A percentile compares a stretch with the other conserved stretches of the same genome.
Evolutionary conservation across 2,888 invertebrate genomes (phyloP).

Genomic region (Drosophila algonquin): DNA sequence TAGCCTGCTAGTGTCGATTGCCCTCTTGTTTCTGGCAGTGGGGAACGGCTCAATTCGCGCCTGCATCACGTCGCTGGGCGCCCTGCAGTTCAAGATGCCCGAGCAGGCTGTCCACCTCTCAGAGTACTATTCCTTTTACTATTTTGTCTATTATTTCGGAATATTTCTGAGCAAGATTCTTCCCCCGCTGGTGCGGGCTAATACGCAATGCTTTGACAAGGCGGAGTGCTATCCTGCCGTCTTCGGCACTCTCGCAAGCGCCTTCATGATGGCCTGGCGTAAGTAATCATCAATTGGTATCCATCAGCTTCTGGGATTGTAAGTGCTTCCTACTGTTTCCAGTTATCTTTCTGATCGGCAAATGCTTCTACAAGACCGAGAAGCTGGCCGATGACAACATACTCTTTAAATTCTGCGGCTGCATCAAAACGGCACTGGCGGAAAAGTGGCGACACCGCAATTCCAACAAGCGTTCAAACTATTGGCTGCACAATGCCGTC

Average conservation of each 20-base stretch:
- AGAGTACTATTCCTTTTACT: slow-evolving; percentile 88
- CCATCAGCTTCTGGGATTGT: neutral
- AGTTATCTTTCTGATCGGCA: slow-evolving; percentile 82
- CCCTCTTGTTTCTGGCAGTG: slow-evolving; percentile 87
- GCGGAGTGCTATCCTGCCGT: slow-evolving; percentile 87
- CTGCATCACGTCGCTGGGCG: slow-evolving; percentile 89
- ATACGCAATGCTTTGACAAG: slow-evolving; percentile 84
- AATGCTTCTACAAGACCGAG: slow-evolving; percentile 80
- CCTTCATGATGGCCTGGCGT: slow-evolving; percentile 87
- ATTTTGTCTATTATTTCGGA: slow-evolving; percentile 87
- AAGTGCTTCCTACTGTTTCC: neutral
- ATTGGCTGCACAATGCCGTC: slow-evolving; percentile 82
- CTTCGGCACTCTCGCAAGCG: slow-evolving; percentile 87
- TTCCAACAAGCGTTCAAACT: slow-evolving; percentile 43
- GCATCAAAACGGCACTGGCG: slow-evolving; percentile 79
- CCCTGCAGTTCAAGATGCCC: slow-evolving; percentile 87
- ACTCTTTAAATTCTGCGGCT: slow-evolving; percentile 81
- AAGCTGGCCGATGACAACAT: slow-evolving; percentile 80
- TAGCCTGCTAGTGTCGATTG: slow-evolving; percentile 85
- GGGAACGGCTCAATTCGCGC: slow-evolving; percentile 90
- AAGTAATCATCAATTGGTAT: slow-evolving; percentile 71
- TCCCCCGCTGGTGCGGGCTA: slow-evolving; percentile 87
- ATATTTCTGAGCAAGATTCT: slow-evolving; percentile 87
- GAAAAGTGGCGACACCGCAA: slow-evolving; percentile 67
- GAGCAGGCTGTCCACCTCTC: slow-evolving; percentile 85